A percentile compares a stretch with the other conserved stretches of the same genome.
Evolutionary conservation across 2,888 invertebrate species (phyloP).

Genomic region (Tetanocera ferruginea): DNA sequence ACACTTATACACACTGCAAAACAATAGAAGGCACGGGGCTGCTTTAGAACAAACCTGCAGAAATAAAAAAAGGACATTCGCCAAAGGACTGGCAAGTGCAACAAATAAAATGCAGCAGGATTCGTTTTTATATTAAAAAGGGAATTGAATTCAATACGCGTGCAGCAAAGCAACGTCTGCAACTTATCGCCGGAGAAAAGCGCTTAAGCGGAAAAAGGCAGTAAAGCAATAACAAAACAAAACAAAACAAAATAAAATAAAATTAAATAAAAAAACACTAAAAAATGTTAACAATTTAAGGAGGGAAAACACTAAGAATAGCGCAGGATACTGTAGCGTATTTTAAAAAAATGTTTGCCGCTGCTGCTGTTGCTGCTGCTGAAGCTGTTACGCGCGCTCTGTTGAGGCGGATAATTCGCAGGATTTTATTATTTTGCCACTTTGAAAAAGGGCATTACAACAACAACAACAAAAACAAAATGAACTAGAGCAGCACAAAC

Average conservation of each 20-base stretch:
- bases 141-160: conserved; percentile 41
- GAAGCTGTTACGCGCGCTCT: conserved; percentile 7
- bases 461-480: conserved; percentile 5
- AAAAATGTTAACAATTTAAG: neutral
- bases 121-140: conserved; percentile 37
- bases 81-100: conserved; percentile 20
- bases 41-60: neutral
- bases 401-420: conserved; percentile 33
- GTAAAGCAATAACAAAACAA: conserved; percentile 6
- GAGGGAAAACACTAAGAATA: no score
- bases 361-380: no score
- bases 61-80: conserved; percentile 13
- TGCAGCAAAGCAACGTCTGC: conserved; percentile 58
- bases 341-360: conserved; percentile 23
- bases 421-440: conserved; percentile 37
- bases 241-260: neutral
- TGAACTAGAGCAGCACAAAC: conserved; percentile 7
- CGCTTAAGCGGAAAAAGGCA: conserved; percentile 53
- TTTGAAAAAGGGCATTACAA: conserved; percentile 19
- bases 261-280: neutral
- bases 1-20: neutral
- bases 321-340: neutral
- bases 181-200: conserved; percentile 62
- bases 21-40: neutral
- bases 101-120: conserved; percentile 35